phyloP scores from a whole-genome alignment of 2,797 vertebrate genomes.

The Darevskia mixta region DNA sequence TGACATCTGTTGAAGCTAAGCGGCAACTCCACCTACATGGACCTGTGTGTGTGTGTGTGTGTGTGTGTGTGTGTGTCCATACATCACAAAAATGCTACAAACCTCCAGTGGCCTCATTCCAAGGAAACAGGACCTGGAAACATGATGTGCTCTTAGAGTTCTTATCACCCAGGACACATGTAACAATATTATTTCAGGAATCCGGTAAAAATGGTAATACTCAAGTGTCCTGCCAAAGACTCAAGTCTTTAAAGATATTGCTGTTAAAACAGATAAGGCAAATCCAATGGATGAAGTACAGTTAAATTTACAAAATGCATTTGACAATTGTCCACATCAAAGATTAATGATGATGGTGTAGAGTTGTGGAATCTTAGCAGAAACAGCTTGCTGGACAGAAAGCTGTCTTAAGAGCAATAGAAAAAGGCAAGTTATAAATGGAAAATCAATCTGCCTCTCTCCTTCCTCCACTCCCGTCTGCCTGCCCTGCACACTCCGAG shows the following conservation, averaged over 20 bases:
- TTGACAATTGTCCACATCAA: constrained; percentile 8
- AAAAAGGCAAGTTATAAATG: constrained; percentile 28
- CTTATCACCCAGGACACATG: background rate
- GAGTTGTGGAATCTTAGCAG: constrained; percentile 36
- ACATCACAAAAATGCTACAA: background rate
- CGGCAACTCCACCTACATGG: background rate
- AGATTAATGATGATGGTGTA: background rate
- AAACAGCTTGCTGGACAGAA: constrained; percentile 38
- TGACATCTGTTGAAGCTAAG: background rate
- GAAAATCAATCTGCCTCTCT: background rate
- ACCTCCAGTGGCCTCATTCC: background rate
- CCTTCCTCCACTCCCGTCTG: background rate
- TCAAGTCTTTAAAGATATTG: constrained; percentile 46
- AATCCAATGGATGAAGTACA: background rate
- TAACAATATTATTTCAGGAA: background rate
- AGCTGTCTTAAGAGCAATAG: constrained; percentile 36
- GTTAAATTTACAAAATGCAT: constrained; percentile 50
- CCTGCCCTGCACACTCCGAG: background rate
- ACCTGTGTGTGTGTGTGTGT: background rate
- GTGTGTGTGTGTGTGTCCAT: background rate
- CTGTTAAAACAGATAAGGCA: constrained; percentile 53
- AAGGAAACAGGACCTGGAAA: background rate
- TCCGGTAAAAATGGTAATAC: background rate
- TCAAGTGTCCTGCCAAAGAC: constrained; percentile 13
- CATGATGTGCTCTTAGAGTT: background rate